Conservation (phyloP, 2,797 vertebrate species). For the Alcedo atthis region DNA sequence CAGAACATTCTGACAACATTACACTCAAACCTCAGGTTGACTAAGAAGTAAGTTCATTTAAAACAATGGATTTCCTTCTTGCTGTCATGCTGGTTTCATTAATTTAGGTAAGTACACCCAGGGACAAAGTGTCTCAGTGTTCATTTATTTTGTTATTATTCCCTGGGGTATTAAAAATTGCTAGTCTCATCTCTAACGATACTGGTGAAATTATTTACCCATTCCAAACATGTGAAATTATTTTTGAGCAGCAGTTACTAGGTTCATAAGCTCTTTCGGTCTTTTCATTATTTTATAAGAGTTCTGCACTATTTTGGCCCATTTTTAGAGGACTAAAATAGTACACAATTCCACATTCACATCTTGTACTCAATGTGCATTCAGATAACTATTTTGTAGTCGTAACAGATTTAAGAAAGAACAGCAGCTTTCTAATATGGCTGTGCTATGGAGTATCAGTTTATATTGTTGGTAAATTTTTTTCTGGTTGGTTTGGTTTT, state of each 20-base stretch:
- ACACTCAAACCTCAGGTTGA: slow-evolving; percentile 27
- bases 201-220: slow-evolving; percentile 62
- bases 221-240: slow-evolving; percentile 47
- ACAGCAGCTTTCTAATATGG: not conserved
- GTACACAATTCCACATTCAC: not conserved
- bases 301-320: not conserved
- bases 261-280: not conserved
- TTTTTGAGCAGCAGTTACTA: slow-evolving; percentile 44
- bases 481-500: not conserved
- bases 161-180: slow-evolving; percentile 24
- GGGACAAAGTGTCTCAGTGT: slow-evolving; percentile 18
- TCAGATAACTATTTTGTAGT: not conserved
- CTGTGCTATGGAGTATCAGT: not conserved
- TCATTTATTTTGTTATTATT: slow-evolving; percentile 42
- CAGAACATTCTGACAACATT: slow-evolving; percentile 5
- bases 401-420: not conserved
- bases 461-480: not conserved
- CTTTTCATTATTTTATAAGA: slow-evolving; percentile 14
- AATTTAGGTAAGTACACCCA: slow-evolving; percentile 61
- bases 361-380: not conserved
- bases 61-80: slow-evolving; percentile 56
- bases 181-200: slow-evolving; percentile 59
- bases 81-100: slow-evolving; percentile 59
- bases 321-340: not conserved
- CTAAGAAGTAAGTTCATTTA: slow-evolving; percentile 53